Base-by-base conservation (phyloP, 2,888 invertebrate genomes). In the Euplexia lucipara region DNA sequence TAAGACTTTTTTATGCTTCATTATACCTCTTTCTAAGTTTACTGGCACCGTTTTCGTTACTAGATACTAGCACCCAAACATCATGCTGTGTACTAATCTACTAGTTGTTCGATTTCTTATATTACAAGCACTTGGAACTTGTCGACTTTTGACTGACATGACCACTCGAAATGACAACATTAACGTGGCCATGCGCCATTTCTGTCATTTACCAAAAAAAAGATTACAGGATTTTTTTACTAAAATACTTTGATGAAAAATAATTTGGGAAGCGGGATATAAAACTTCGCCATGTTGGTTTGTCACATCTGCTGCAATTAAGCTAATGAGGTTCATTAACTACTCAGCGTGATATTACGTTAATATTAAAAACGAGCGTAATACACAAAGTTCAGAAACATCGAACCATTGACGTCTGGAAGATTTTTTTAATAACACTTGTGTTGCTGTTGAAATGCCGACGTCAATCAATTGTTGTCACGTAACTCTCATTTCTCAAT, bases 281-380 rank as follows among this genome's bases (percentile, higher is more conserved):
- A 0, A n/a, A 37, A 37, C 34, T 16, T 3, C 18, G 16, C 68
- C 68, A 18, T 44, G 8, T 67, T 39, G 34, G n/a, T 10, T 12
- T 26, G 44, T 39, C 44, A 45, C 67, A 67, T 58, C 58, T 67
- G 67, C 12, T 39, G 58, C 49, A 45, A 51, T 67, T 39, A 67
- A 51, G 58, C 14, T 57, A 67, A 67, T 58, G 14, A 9, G 39
- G 9, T 68, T 45, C 34, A 68, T 58, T 58, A 34, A 67, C 45
- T 39, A 45, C 37, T 67, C 32, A 1, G 8, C 26, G 18, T 16
- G 18, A 9, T 34, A 67, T 57, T 44, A 67, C 22, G 14, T 26
- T 49, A 2, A 5, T 20, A 16, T 22, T 34, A 56, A 26, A 53
- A 47, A n/a, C 1, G 10, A 3, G 4, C 2, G 37, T 37, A 20